These are phyloP conservation scores for Elachura formosa DNA, from an alignment of 2,113 vertebrate genomes.

Conservation along the genomic window DNA sequence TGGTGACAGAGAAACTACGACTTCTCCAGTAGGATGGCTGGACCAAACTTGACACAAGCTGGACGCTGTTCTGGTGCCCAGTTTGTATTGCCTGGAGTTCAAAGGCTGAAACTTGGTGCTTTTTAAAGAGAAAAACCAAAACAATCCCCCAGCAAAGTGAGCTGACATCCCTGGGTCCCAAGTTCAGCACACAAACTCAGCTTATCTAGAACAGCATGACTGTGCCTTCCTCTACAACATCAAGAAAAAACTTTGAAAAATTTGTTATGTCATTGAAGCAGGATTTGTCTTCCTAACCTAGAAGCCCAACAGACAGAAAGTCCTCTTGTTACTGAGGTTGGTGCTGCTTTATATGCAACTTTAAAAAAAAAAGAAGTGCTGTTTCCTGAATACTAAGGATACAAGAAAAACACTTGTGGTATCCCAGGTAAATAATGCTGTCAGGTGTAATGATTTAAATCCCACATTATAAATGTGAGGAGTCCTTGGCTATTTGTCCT, in stretches of 20 bases:
- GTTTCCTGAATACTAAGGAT: neutral
- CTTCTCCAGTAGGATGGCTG: neutral
- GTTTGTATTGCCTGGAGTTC: neutral
- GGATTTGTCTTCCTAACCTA: neutral
- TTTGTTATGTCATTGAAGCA: neutral
- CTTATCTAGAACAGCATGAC: neutral
- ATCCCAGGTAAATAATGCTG: neutral
- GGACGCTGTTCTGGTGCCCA: neutral
- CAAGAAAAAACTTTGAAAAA: neutral
- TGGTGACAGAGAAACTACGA: neutral
- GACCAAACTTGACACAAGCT: neutral
- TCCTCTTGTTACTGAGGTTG: neutral
- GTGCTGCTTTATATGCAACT: neutral
- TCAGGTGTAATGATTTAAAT: neutral
- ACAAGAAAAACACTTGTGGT: neutral
- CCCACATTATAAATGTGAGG: neutral
- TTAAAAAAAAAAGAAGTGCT: neutral
- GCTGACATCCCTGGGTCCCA: neutral
- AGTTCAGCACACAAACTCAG: neutral
- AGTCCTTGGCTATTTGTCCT: neutral
- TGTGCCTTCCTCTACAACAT: neutral
- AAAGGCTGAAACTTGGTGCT: neutral
- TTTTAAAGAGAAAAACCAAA: neutral
- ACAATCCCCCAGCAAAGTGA: neutral
- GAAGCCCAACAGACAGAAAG: neutral